These are phyloP conservation scores for Atopsyche davidsoni DNA, from an alignment of 1,140 invertebrate genomes.

Conservation along the genomic window DNA sequence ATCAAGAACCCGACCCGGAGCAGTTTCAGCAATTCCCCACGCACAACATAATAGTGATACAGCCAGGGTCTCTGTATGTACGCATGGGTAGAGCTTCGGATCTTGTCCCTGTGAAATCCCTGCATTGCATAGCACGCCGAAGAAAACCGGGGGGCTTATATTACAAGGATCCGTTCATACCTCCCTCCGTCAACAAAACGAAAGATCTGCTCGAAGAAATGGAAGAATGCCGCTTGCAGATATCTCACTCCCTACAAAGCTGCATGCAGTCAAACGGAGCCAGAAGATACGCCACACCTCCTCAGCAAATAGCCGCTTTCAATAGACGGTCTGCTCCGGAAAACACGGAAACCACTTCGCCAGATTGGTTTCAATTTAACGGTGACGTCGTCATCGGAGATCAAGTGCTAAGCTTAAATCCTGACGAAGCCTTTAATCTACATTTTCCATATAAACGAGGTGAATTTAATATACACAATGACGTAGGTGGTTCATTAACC, in stretches of 20 bases:
- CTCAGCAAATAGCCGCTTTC: conserved; percentile 80
- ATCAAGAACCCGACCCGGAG: conserved; percentile 39
- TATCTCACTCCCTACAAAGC: conserved; percentile 77
- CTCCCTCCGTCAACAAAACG: conserved; percentile 51
- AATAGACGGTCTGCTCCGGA: conserved; percentile 71
- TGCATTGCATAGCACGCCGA: conserved; percentile 80
- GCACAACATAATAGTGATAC: conserved; percentile 85
- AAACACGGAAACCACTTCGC: conserved; percentile 46
- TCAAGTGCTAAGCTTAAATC: conserved; percentile 66
- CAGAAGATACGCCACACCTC: conserved; percentile 74
- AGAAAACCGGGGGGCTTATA: conserved; percentile 48
- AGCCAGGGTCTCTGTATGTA: conserved; percentile 86
- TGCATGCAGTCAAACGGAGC: conserved; percentile 76
- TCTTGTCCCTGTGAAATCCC: conserved; percentile 72
- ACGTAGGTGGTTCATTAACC: conserved; percentile 77
- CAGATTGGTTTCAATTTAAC: conserved; percentile 57
- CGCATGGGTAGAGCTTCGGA: conserved; percentile 86
- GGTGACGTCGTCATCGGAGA: conserved; percentile 61
- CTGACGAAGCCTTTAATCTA: conserved; percentile 70
- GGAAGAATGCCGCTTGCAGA: conserved; percentile 74
- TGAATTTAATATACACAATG: conserved; percentile 77
- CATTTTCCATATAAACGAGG: conserved; percentile 86
- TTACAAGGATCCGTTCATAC: conserved; percentile 62
- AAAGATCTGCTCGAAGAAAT: conserved; percentile 66
- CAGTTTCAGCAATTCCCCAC: conserved; percentile 60